Percentiles rank a stretch among this genome's conserved stretches.
Evolutionary conservation across 2,797 vertebrate genomes (phyloP).

Genomic region (Tapera naevia): DNA sequence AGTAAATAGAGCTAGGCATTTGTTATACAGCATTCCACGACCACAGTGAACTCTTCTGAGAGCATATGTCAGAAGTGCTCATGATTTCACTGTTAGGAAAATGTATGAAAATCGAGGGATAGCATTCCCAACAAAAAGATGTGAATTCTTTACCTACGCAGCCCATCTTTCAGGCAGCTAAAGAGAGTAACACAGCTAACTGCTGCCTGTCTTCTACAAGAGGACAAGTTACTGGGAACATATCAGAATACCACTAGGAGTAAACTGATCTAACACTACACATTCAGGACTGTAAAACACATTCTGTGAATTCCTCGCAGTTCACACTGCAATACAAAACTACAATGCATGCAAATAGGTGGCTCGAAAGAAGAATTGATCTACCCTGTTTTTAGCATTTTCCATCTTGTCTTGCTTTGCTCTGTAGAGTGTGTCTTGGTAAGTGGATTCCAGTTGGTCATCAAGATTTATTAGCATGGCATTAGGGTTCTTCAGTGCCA

Average conservation of each 20-base stretch:
- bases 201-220: not conserved
- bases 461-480: slow-evolving; percentile 93
- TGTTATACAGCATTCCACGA: not conserved
- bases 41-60: not conserved
- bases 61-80: not conserved
- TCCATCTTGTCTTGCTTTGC: slow-evolving; percentile 92
- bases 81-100: not conserved
- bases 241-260: not conserved
- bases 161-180: not conserved
- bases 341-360: not conserved
- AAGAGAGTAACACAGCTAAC: not conserved
- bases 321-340: not conserved
- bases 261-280: not conserved
- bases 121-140: not conserved
- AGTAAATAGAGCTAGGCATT: not conserved
- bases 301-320: not conserved
- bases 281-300: not conserved
- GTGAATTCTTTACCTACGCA: not conserved
- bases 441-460: slow-evolving; percentile 73
- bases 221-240: not conserved
- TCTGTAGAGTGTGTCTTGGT: slow-evolving; percentile 87
- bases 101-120: not conserved
- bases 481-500: slow-evolving; percentile 93
- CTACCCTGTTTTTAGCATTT: slow-evolving; percentile 91
- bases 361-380: not conserved